phyloP scores from a whole-genome alignment of 2,797 vertebrate species.

The Capromys pilorides region DNA sequence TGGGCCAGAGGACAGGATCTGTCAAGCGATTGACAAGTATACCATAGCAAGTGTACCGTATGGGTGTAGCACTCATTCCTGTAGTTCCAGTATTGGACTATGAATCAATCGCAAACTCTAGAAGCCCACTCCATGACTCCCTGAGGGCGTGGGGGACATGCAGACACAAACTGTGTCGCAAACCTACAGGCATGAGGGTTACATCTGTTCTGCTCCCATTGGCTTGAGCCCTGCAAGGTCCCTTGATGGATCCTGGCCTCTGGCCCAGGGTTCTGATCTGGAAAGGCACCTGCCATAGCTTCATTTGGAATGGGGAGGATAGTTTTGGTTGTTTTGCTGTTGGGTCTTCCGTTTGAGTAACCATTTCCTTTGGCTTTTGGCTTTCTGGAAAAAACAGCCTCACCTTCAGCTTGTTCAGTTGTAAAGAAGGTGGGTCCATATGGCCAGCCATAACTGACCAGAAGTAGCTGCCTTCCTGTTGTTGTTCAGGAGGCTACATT shows the following conservation, averaged over 20 bases:
- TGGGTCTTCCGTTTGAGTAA: neutral
- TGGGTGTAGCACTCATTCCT: too few relatives aligned
- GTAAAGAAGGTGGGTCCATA: fast-evolving
- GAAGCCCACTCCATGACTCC: too few relatives aligned
- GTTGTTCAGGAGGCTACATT: neutral
- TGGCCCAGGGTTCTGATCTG: neutral
- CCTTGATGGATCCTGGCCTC: neutral
- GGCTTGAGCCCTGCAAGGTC: neutral
- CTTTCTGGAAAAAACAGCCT: neutral
- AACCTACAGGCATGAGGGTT: neutral
- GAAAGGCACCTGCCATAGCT: neutral
- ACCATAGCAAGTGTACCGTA: too few relatives aligned
- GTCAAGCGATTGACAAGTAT: neutral
- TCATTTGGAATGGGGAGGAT: neutral
- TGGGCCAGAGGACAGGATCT: neutral
- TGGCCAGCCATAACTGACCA: too few relatives aligned
- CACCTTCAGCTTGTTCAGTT: neutral
- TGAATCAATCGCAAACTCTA: too few relatives aligned
- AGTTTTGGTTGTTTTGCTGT: neutral
- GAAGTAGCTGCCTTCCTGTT: neutral
- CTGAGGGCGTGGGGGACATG: too few relatives aligned
- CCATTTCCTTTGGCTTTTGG: neutral
- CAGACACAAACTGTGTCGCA: too few relatives aligned
- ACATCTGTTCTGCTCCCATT: neutral
- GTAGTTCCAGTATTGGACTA: too few relatives aligned